A percentile compares a stretch with the other conserved stretches of the same genome.
These are phyloP conservation scores for Andrena haemorrhoa DNA, from an alignment of 2,888 invertebrate genomes.

Conservation along the genomic window DNA sequence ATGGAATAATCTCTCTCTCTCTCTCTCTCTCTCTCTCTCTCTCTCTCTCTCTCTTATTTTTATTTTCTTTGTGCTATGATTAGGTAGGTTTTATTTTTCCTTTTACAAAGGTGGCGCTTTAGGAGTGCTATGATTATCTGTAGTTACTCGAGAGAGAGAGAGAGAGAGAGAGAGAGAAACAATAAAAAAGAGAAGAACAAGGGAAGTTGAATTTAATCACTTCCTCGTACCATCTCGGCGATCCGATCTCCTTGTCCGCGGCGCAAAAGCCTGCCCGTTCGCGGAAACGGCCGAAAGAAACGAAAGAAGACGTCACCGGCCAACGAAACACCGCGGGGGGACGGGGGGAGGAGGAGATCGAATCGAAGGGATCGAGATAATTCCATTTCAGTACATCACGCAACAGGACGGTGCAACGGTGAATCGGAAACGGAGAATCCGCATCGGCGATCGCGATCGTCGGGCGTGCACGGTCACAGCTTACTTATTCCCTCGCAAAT, in stretches of 20 bases:
- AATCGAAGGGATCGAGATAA: constrained; percentile 60
- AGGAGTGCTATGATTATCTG: too few species aligned
- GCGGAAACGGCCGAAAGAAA: constrained; percentile 24
- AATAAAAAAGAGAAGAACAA: not conserved
- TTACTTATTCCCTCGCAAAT: constrained; percentile 51
- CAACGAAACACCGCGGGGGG: constrained; percentile 35
- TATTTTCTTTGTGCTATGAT: too few species aligned
- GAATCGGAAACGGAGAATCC: constrained; percentile 59
- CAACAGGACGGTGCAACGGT: constrained; percentile 24
- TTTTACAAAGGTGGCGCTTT: too few species aligned
- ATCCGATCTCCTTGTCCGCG: constrained; percentile 3
- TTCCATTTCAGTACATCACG: constrained; percentile 55
- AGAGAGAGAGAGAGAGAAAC: too few species aligned
- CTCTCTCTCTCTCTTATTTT: too few species aligned
- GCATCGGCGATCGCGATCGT: constrained; percentile 59
- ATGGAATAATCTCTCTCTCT: too few species aligned
- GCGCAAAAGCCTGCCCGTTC: constrained; percentile 20
- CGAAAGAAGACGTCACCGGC: constrained; percentile 51
- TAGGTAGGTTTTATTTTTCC: too few species aligned
- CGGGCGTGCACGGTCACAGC: constrained; percentile 38
- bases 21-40: too few species aligned
- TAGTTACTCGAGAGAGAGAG: too few species aligned
- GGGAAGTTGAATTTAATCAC: not conserved
- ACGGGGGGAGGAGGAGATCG: constrained; percentile 26
- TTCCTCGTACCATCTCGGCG: not conserved